Evolutionary conservation across 2,113 vertebrate species (phyloP).

Genomic region (Mionectes macconnelli): DNA sequence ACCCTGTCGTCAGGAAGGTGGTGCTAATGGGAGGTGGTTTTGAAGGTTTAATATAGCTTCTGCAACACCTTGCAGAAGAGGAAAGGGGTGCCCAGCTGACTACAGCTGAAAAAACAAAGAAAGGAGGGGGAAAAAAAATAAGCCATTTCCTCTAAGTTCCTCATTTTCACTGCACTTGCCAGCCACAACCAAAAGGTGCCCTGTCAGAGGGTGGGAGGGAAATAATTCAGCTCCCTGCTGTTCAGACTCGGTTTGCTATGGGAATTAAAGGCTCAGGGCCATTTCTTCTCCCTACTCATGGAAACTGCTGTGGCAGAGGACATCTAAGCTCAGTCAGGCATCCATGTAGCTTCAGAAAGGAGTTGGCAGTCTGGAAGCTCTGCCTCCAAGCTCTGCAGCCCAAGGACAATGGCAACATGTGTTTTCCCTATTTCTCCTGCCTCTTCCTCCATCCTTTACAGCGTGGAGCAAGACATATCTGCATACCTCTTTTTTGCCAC

Average conservation of each 20-base stretch:
- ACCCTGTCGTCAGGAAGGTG: not conserved
- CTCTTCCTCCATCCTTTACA: not conserved
- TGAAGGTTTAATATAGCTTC: slow-evolving; percentile 29
- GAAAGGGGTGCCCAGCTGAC: slow-evolving; percentile 37
- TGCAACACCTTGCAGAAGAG: slow-evolving; percentile 19
- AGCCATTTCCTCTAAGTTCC: slow-evolving; percentile 35
- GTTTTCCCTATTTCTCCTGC: not conserved
- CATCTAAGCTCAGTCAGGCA: not conserved
- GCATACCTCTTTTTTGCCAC: not conserved
- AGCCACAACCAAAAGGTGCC: not conserved
- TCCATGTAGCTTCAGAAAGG: not conserved
- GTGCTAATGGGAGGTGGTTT: not conserved
- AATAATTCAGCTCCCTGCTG: not conserved
- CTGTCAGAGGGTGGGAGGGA: not conserved
- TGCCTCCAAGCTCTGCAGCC: not conserved
- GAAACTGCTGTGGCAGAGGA: not conserved
- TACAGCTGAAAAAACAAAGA: slow-evolving; percentile 55
- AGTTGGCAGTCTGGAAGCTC: not conserved
- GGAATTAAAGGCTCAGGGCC: not conserved
- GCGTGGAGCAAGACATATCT: not conserved
- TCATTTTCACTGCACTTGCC: slow-evolving; percentile 18
- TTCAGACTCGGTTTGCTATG: rapidly evolving
- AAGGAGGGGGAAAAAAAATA: not conserved
- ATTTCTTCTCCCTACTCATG: not conserved
- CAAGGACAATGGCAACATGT: not conserved